Base-by-base conservation (phyloP, 2,113 vertebrate genomes). In the Podarcis cretensis region DNA sequence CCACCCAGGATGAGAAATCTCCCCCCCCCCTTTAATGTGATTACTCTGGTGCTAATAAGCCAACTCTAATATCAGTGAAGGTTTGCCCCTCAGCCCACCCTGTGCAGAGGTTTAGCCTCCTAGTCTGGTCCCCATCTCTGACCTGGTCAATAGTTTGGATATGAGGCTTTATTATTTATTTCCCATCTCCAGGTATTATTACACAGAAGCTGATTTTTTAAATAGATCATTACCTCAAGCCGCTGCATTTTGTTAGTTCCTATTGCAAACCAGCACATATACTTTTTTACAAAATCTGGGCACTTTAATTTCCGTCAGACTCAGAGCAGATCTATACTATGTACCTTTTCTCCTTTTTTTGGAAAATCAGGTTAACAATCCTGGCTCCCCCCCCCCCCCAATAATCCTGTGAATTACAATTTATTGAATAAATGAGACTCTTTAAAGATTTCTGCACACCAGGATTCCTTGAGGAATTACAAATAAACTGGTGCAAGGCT, bases 1-100 rank as follows among this genome's bases (percentile, higher is more conserved):
- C 87, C 87, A 88, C 87, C 87, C 80, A 88, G 71, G 79, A 65
- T 87, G 14, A 9, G 48, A 54, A 54, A 54, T 54, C 48, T 54
- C n/a, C n/a, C n/a, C n/a, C n/a, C n/a, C n/a, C n/a, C n/a, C 48
- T 10, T 54, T 54, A 54, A 54, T 54, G 32, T 59, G 66, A 57
- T 57, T 48, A 71, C 27, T 32, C 25, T 27, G 16, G 54, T 73
- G 66, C 66, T 37, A 32, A 8, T 25, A 12, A 71, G 77, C n/a
- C 43, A 81, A 37, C n/a, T 77, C 30, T 37, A 57, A 68, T 27
- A 81, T 8, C 14, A 59, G 14, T 4, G 37, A 68, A 23, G 43
- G 43, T 71, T 14, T 30, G 30, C 43, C 32, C 57, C 18, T 20
- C 59, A 54, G 14, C 16, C 59, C 83, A 18, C 21, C n/a, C 5